These are phyloP conservation scores for Bursaphelenchus okinawaensis DNA, from an alignment of 2,888 invertebrate genomes.

Conservation along the genomic window DNA sequence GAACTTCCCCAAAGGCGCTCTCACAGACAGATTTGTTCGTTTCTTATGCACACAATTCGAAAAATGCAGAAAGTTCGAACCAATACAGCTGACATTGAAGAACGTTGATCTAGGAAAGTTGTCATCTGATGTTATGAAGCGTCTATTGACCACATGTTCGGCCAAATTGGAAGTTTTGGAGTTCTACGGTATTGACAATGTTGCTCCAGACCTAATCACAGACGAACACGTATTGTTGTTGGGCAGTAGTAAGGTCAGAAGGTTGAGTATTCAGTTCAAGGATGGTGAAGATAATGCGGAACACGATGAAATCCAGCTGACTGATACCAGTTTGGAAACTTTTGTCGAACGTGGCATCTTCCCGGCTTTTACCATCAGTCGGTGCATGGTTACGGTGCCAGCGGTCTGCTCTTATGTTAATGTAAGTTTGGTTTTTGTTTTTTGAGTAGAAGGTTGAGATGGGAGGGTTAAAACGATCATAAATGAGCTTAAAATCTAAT, in stretches of 20 bases:
- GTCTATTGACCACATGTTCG: neutral
- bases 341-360: conserved; percentile 2
- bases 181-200: conserved; percentile 10
- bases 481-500: neutral
- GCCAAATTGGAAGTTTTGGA: conserved; percentile 2
- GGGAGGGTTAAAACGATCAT: neutral
- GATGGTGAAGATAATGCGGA: neutral
- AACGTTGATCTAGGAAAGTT: conserved; percentile 10
- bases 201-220: conserved; percentile 9
- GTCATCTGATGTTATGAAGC: conserved; percentile 3
- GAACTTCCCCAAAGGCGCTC: conserved; percentile 4
- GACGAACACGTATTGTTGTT: conserved; percentile 5
- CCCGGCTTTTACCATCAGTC: conserved; percentile 3
- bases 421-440: neutral
- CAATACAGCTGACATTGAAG: neutral
- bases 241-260: neutral
- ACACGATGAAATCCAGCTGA: neutral
- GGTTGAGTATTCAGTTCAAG: conserved; percentile 12
- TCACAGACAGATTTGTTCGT: conserved; percentile 3
- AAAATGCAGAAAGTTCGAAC: conserved; percentile 1
- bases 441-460: neutral
- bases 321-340: conserved; percentile 5
- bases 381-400: conserved; percentile 5
- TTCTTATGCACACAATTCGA: conserved; percentile 4
- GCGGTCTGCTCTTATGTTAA: conserved; percentile 9